Evolutionary conservation across 2,888 invertebrate species (phyloP).

Genomic region (Hemistola chrysoprasaria): DNA sequence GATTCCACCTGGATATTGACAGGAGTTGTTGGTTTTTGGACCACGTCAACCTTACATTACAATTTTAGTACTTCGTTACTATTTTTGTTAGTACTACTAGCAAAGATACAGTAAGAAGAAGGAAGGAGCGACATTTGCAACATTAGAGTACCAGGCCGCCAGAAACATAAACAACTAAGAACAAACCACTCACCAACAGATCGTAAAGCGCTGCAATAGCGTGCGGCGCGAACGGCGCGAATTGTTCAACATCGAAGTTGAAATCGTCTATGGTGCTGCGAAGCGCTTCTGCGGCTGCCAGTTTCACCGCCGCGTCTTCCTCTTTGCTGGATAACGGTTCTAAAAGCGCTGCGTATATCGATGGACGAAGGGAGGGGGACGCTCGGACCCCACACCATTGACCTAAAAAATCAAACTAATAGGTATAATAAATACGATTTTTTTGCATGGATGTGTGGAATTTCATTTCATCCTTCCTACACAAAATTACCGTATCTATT

Average conservation of each 20-base stretch:
- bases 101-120: too few relatives aligned
- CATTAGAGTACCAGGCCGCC: too few relatives aligned
- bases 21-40: too few relatives aligned
- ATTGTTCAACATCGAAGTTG: constrained; percentile 93
- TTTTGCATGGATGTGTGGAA: too few relatives aligned
- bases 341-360: constrained; percentile 89
- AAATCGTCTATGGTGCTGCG: constrained; percentile 94
- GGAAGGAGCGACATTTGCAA: too few relatives aligned
- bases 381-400: constrained; percentile 92
- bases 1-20: constrained; percentile 87
- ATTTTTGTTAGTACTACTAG: too few relatives aligned
- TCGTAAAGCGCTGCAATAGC: constrained; percentile 91
- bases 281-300: constrained; percentile 93
- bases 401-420: constrained; percentile 42
- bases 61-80: too few relatives aligned
- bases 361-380: constrained; percentile 88
- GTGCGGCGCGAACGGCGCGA: constrained; percentile 90
- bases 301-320: constrained; percentile 94
- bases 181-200: constrained; percentile 84
- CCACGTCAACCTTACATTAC: too few relatives aligned
- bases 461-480: too few relatives aligned
- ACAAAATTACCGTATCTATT: too few relatives aligned
- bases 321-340: constrained; percentile 83
- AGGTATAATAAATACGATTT: too few relatives aligned
- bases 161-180: too few relatives aligned